Percentiles rank a stretch among this genome's conserved stretches.
Evolutionary conservation across 2,113 vertebrate species (phyloP).

Genomic region (Ptyas mucosa): DNA sequence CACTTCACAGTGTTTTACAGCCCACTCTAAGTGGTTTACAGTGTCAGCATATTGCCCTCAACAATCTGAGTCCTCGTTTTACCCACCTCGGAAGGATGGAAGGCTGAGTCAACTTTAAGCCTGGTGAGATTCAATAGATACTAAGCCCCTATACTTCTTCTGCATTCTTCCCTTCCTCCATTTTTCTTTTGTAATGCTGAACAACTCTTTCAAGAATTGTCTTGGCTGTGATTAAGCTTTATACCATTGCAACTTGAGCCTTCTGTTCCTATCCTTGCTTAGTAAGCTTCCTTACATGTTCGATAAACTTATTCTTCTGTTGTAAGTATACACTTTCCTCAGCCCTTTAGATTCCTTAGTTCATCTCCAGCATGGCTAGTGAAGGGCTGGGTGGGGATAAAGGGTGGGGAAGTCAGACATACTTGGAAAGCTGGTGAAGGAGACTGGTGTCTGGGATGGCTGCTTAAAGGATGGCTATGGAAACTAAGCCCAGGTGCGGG

Average conservation of each 20-base stretch:
- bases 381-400: neutral
- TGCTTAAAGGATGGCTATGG: neutral
- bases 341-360: neutral
- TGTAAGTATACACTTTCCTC: neutral
- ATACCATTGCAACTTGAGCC: neutral
- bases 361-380: neutral
- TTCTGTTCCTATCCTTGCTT: neutral
- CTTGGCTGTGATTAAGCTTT: neutral
- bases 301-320: neutral
- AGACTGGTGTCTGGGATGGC: neutral
- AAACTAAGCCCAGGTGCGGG: neutral
- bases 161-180: neutral
- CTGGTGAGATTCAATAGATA: neutral
- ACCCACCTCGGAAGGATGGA: too few species aligned
- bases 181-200: neutral
- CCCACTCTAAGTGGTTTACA: too few species aligned
- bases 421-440: neutral
- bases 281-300: neutral
- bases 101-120: too few species aligned
- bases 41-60: too few species aligned
- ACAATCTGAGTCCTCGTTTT: too few species aligned
- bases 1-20: too few species aligned
- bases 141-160: neutral
- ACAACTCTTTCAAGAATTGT: neutral
- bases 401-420: neutral